Base-by-base conservation (phyloP, 2,888 invertebrate genomes). In the Crocallis elinguaria region DNA sequence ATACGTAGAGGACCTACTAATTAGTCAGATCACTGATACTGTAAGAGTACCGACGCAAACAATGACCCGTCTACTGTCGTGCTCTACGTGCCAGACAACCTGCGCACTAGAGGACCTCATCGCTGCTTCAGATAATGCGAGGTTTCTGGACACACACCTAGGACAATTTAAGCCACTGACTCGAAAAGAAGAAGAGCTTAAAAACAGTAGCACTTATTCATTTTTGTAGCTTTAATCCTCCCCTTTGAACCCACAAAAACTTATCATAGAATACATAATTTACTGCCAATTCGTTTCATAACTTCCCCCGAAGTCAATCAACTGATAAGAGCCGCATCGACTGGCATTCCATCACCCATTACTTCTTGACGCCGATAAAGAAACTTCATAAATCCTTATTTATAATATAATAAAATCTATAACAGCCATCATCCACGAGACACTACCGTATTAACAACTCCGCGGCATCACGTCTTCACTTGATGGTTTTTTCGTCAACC, bases 391-490 rank as follows among this genome's bases (percentile, higher is more conserved):
- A 86, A 86, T 84, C 71, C 73, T 74, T 83, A 87, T 88, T 88
- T 88, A 88, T 84, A 83, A 82, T 84, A 79, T 80, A 86, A 88
- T 88, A 87, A 88, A 89, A 79, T 88, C 83, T 86, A 89, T 74
- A 85, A 77, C 81, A 77, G 60, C 78, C 73, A 80, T 83, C 81
- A 84, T 83, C 76, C 82, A 54, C 72, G 54, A 81, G 75, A 77
- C 81, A 77, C 79, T 79, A 75, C 77, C 80, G 77, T 86, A 86
- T 88, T 88, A 88, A 88, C 85, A 82, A 86, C 85, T 84, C 88
- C 74, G 76, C 73, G 76, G 73, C 80, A 80, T 77, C 84, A 81
- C 83, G 83, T 84, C 79, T 77, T 67, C 65, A 62, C 72, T 73
- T 75, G 73, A 72, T 76, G 74, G 74, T 84, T 86, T n/a, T 77